A percentile compares a stretch with the other conserved stretches of the same genome.
These are phyloP conservation scores for Hemibagrus wyckioides DNA, from an alignment of 2,113 vertebrate species.

Conservation along the genomic window DNA sequence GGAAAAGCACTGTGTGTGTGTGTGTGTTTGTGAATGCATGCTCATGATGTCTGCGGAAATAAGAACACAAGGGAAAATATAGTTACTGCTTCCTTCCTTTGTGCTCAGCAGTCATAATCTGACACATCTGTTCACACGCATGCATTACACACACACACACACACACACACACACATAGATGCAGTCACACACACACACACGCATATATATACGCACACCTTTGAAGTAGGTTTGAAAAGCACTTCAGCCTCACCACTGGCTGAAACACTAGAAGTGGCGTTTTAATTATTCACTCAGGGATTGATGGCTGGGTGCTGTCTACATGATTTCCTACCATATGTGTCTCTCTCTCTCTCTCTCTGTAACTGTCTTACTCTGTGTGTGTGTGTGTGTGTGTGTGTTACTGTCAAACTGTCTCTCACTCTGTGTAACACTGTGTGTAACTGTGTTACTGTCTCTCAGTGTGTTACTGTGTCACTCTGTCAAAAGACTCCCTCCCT, in stretches of 20 bases:
- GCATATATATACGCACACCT: not conserved
- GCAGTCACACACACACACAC: conserved; percentile 13
- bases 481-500: not conserved
- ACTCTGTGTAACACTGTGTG: not conserved
- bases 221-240: conserved; percentile 30
- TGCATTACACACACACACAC: not conserved
- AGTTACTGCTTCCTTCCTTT: conserved; percentile 5
- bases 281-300: conserved; percentile 40
- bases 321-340: not conserved
- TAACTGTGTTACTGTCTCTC: not conserved
- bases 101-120: conserved; percentile 20
- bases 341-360: not conserved
- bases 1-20: not conserved
- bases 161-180: conserved; percentile 3
- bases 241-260: conserved; percentile 26
- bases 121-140: conserved; percentile 2
- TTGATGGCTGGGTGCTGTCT: conserved; percentile 7
- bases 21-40: not conserved
- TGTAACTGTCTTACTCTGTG: not conserved
- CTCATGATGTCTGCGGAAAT: not conserved
- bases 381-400: not conserved
- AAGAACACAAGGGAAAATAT: not conserved
- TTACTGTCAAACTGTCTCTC: not conserved
- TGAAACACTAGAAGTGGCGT: conserved; percentile 17
- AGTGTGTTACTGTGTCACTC: not conserved